These are phyloP conservation scores for Phocides pigmalion DNA, from an alignment of 1,140 invertebrate genomes.

Conservation along the genomic window DNA sequence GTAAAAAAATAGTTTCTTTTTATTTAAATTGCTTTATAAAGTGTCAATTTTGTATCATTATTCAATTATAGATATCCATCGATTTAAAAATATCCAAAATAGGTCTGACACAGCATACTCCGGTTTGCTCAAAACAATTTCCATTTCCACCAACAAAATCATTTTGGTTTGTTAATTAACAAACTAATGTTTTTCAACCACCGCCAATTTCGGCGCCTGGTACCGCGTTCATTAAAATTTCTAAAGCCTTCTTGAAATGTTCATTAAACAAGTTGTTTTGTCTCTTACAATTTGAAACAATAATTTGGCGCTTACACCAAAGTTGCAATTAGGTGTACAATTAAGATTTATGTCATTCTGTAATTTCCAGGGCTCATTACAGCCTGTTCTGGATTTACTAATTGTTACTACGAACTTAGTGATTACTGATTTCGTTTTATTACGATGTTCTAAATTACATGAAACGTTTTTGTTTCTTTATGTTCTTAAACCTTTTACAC, in stretches of 20 bases:
- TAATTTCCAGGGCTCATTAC: slow-evolving; percentile 6
- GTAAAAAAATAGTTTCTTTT: too few relatives aligned
- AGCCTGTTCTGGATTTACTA: background rate
- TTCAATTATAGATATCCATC: too few relatives aligned
- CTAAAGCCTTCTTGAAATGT: slow-evolving; percentile 35
- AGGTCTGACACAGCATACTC: background rate
- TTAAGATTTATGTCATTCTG: slow-evolving; percentile 10
- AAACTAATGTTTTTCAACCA: slow-evolving; percentile 35
- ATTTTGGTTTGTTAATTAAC: slow-evolving; percentile 34
- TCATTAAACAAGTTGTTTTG: slow-evolving; percentile 32
- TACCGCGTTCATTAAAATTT: slow-evolving; percentile 35
- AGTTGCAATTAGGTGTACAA: slow-evolving; percentile 21
- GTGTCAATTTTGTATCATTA: too few relatives aligned
- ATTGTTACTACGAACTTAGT: background rate
- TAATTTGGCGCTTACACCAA: slow-evolving; percentile 24
- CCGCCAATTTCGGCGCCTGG: slow-evolving; percentile 33
- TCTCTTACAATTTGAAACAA: slow-evolving; percentile 34
- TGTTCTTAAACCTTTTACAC: too few relatives aligned
- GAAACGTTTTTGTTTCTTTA: too few relatives aligned
- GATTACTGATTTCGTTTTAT: background rate
- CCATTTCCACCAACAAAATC: slow-evolving; percentile 25
- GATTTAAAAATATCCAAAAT: background rate
- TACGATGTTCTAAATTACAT: background rate
- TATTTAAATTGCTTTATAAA: too few relatives aligned
- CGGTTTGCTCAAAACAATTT: slow-evolving; percentile 13